Evolutionary conservation across 2,797 vertebrate genomes (phyloP), one percentile per base, ranked within the genome.

Genomic region (Balearica regulorum): DNA sequence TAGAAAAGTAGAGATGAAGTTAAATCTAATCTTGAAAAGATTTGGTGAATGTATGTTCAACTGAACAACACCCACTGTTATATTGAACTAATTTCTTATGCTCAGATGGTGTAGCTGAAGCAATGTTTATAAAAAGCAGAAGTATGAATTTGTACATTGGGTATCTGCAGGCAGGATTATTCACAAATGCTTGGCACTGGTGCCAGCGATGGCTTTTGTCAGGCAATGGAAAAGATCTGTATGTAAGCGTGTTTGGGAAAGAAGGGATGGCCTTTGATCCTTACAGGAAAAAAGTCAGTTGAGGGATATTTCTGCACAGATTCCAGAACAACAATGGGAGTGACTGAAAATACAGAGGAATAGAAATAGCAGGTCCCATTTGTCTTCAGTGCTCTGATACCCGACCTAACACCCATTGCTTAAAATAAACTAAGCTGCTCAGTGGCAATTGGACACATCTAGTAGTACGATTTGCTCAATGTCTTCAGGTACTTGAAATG

Each of bases 321-420:
- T 95, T 95, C 87, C 81, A 87, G 84, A 97, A 89, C 78, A 68
- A 53, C 54, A 79, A 29, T 21, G 20, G 26, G 65, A 94, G 33
- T 88, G 84, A 95, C 55, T 66, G 53, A 86, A 68, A 85, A 75
- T 84, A 89, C n/a, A 68, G 35, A 76, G 29, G 70, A 71, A 79
- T 60, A 92, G 75, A 81, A 89, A 81, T 92, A 95, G 44, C 85
- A 91, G 61, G 72, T 96, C 46, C 20, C 62, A 55, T 96, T 97
- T 97, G 48, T 96, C 89, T 97, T 95, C 28, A 55, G 35, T 89
- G 83, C 33, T 92, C 89, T 97, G 91, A 89, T 96, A 94, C 76
- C 69, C 12, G 51, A 96, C 95, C 91, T 94, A 95, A 84, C 85
- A 96, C 48, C 31, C 64, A 4, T 65, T 93, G 62, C 83, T 96